Base-by-base conservation (phyloP, 2,888 invertebrate species). In the Ellobium chinense region DNA sequence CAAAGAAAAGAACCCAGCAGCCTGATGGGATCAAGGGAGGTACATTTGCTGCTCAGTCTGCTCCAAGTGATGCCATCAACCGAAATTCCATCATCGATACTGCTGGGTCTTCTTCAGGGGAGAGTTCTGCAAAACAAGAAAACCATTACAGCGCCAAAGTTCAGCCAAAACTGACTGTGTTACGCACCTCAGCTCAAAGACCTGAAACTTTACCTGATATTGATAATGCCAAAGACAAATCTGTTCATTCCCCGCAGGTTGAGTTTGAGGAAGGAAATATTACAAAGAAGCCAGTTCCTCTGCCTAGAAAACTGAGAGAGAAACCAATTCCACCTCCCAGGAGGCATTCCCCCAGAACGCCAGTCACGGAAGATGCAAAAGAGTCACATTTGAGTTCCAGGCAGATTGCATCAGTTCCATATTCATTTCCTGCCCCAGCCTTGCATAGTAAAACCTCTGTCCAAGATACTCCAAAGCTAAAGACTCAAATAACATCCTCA, bases 321-420 rank as follows among this genome's bases (percentile, higher is more conserved):
- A 76, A 66, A 76, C 76, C 76, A 54, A 27, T 66, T 4, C 76
- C 76, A 34, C 66, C 56, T 2, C 76, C 76, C 12, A 65, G 76
- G 54, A 34, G 24, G 18, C 31, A 24, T 54, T 75, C 62, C 63
- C 5, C 29, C 34, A 65, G 18, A 66, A 24, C 34, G 31, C 65
- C 66, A 46, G 12, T 12, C 21, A 0, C 31, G 34, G 65, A 56
- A 46, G 34, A 0, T 21, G 12, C 36, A 31, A 34, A 34, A 31
- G 56, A 34, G 4, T 56, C 39, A 39, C 21, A 27, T 46, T 21
- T 36, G 3, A 65, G 18, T 37, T 27, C 21, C 29, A 56, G 34
- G 14, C n/a, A 66, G 2, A 31, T 34, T 76, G 5, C 46, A 34
- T 56, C 56, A 34, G 21, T 34, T 24, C 56, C 72, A 18, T 73